Evolutionary conservation across 2,888 invertebrate genomes (phyloP).

Genomic region (Erannis defoliaria): DNA sequence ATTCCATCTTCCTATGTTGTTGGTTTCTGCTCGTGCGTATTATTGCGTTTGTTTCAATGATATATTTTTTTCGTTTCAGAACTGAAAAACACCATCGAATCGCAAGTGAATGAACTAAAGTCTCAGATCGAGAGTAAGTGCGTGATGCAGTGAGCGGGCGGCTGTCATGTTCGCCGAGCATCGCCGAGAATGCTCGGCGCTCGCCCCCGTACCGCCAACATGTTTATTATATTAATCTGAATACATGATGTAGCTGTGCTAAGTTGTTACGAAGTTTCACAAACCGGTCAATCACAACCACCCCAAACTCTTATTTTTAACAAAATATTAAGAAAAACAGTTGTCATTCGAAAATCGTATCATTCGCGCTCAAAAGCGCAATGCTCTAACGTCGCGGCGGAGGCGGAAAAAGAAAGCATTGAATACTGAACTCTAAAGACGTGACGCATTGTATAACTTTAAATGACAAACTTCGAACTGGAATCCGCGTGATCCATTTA

Average conservation of each 20-base stretch:
- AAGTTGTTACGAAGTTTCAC: constrained; percentile 70
- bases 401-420: neutral
- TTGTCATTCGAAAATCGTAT: constrained; percentile 65
- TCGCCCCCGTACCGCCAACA: constrained; percentile 40
- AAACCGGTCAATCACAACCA: constrained; percentile 54
- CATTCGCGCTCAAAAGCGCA: constrained; percentile 70
- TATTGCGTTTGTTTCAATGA: neutral
- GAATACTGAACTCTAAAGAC: neutral
- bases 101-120: constrained; percentile 98
- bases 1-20: no score
- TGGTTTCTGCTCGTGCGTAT: no score
- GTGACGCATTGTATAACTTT: neutral
- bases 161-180: constrained; percentile 40
- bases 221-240: constrained; percentile 60
- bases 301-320: constrained; percentile 53
- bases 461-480: neutral
- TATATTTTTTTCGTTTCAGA: constrained; percentile 88
- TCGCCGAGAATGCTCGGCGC: constrained; percentile 22
- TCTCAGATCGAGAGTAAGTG: constrained; percentile 98
- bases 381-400: neutral
- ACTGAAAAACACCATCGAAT: constrained; percentile 98
- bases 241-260: constrained; percentile 85
- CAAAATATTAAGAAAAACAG: constrained; percentile 41
- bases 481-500: neutral
- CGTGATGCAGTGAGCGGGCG: constrained; percentile 94